Conservation (phyloP, 1,140 invertebrate genomes). For the Dinoponera quadriceps region DNA sequence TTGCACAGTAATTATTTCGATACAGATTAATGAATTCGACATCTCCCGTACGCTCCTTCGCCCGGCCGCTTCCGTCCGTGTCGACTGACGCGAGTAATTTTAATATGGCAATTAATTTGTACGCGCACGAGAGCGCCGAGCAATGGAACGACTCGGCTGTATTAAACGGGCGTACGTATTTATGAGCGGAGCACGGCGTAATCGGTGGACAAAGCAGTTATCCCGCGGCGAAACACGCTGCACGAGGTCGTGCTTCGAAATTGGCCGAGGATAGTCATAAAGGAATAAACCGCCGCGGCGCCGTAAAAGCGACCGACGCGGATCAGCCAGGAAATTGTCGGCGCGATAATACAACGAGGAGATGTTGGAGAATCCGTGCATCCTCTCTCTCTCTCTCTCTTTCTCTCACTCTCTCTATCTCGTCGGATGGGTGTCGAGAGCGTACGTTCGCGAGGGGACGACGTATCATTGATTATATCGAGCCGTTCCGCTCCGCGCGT, state of each 20-base stretch:
- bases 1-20: not conserved
- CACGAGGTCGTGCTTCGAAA: slow-evolving; percentile 49
- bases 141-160: slow-evolving; percentile 25
- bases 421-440: not conserved
- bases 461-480: slow-evolving; percentile 67
- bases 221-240: slow-evolving; percentile 36
- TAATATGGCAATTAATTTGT: slow-evolving; percentile 58
- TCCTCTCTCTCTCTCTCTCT: not conserved
- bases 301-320: slow-evolving; percentile 68
- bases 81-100: slow-evolving; percentile 37
- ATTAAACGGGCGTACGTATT: slow-evolving; percentile 52
- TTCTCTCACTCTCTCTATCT: too few relatives aligned
- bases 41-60: too few relatives aligned
- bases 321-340: slow-evolving; percentile 62
- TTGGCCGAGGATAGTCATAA: slow-evolving; percentile 66
- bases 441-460: slow-evolving; percentile 36
- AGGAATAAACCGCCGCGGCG: slow-evolving; percentile 64
- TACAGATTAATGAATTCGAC: not conserved
- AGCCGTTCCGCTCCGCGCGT: slow-evolving; percentile 7
- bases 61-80: not conserved
- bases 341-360: slow-evolving; percentile 2
- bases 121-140: slow-evolving; percentile 8
- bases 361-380: slow-evolving; percentile 17
- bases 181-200: slow-evolving; percentile 35
- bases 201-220: slow-evolving; percentile 60